A percentile compares a stretch with the other conserved stretches of the same genome.
Evolutionary conservation across 2,888 invertebrate species (phyloP).

Genomic region (Aphodius sticticus): DNA sequence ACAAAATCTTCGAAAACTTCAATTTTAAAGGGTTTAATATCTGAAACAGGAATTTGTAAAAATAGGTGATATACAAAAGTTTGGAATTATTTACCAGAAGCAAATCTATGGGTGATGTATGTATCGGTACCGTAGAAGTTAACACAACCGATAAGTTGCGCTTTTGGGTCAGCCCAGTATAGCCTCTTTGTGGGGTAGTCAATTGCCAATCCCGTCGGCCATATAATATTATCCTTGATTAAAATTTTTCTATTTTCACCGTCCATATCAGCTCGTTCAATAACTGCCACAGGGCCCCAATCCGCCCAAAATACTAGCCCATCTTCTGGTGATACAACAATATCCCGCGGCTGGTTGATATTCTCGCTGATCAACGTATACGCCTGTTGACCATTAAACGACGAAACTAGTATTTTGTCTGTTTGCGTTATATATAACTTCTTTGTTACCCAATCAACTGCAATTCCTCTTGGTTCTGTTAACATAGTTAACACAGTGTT

Average conservation of each 20-base stretch:
- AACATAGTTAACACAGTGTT: constrained; percentile 61
- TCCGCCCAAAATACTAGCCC: constrained; percentile 81
- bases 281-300: constrained; percentile 69
- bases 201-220: constrained; percentile 80
- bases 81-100: background rate
- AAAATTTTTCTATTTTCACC: constrained; percentile 64
- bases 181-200: constrained; percentile 77
- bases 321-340: constrained; percentile 72
- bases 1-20: constrained; percentile 78
- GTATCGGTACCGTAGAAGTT: constrained; percentile 74
- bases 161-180: constrained; percentile 87
- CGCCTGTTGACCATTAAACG: constrained; percentile 66
- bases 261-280: constrained; percentile 72
- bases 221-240: constrained; percentile 65
- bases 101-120: constrained; percentile 66
- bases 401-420: constrained; percentile 60
- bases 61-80: constrained; percentile 4
- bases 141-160: constrained; percentile 74
- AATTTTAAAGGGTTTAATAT: constrained; percentile 73
- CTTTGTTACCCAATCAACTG: constrained; percentile 74
- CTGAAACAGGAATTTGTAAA: constrained; percentile 49
- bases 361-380: constrained; percentile 63
- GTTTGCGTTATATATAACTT: constrained; percentile 76
- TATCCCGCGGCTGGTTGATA: constrained; percentile 71
- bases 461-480: constrained; percentile 75